Evolutionary conservation across 2,113 vertebrate species (phyloP).

Genomic region (Lophius piscatorius): DNA sequence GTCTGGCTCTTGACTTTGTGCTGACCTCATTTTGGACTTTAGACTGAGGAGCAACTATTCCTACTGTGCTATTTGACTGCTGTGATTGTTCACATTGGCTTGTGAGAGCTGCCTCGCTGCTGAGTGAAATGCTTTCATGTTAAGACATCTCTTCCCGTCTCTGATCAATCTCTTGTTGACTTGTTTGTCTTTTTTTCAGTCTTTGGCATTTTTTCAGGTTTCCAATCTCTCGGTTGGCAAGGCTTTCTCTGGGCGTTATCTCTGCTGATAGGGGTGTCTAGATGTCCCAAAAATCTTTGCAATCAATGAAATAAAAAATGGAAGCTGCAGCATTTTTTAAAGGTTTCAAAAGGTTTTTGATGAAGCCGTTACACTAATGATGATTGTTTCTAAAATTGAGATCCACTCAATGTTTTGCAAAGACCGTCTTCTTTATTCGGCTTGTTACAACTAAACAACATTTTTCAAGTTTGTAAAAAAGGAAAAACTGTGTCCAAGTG

Average conservation of each 20-base stretch:
- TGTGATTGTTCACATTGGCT: constrained; percentile 45
- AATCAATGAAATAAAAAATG: constrained; percentile 3
- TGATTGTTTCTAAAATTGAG: background rate
- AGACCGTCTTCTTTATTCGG: background rate
- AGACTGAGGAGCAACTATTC: constrained; percentile 43
- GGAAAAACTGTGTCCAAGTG: background rate
- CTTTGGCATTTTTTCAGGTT: constrained; percentile 12
- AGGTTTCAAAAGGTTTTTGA: background rate
- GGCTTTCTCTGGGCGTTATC: constrained; percentile 3
- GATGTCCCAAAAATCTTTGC: background rate
- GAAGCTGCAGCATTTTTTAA: background rate
- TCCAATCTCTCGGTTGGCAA: background rate
- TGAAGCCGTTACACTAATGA: background rate
- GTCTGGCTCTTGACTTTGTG: constrained; percentile 43
- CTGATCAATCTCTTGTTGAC: constrained; percentile 15
- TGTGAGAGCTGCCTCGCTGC: constrained; percentile 54
- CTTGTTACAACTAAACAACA: background rate
- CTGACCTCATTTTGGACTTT: constrained; percentile 49
- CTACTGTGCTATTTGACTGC: constrained; percentile 44
- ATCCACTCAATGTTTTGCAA: background rate
- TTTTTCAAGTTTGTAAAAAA: background rate
- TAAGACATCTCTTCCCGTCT: constrained; percentile 44
- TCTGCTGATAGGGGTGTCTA: background rate
- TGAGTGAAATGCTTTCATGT: constrained; percentile 59
- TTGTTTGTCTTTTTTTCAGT: constrained; percentile 22